Conservation (phyloP, 1,140 invertebrate species). For the Bombus affinis region DNA sequence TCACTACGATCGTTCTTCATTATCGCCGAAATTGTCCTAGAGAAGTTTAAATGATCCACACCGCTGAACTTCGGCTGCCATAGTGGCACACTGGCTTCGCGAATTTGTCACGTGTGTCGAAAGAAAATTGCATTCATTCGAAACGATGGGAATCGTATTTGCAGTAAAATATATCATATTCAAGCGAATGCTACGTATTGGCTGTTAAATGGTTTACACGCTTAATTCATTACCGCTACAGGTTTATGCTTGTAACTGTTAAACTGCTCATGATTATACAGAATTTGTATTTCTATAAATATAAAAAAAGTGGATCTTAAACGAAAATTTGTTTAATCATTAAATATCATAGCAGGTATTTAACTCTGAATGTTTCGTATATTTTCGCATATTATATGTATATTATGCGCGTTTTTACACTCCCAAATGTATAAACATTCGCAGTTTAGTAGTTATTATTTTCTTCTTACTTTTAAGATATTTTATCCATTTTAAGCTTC, state of each 20-base stretch:
- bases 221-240: not conserved
- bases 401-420: not conserved
- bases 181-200: not conserved
- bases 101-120: constrained; percentile 2
- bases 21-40: constrained; percentile 57
- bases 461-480: not conserved
- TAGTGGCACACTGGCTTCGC: not conserved
- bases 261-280: too few species aligned
- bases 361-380: not conserved
- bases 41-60: constrained; percentile 46
- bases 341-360: not conserved
- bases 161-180: not conserved
- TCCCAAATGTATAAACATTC: not conserved
- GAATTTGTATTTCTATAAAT: too few species aligned
- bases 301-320: too few species aligned
- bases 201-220: not conserved
- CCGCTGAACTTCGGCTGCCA: not conserved
- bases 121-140: not conserved
- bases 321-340: not conserved
- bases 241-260: not conserved
- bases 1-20: constrained; percentile 61
- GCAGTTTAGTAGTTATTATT: not conserved
- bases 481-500: not conserved
- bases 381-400: not conserved
- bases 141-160: not conserved